Evolutionary conservation across 1,140 invertebrate species (phyloP).

Genomic region (Musca vetustissima): DNA sequence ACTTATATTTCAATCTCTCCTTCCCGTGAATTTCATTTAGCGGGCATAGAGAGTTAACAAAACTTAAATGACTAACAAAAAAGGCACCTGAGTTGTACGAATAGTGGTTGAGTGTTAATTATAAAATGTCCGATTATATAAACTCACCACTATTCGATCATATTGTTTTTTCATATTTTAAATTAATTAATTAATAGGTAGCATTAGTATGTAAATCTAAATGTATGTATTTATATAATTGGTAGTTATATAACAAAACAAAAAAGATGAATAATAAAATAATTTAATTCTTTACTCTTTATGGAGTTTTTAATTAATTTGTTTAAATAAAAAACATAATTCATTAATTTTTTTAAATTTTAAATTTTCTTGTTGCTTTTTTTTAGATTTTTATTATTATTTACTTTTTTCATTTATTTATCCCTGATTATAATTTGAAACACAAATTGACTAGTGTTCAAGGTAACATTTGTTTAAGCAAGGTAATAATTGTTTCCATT

Average conservation of each 20-base stretch:
- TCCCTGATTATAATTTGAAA: conserved; percentile 22
- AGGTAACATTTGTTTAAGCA: conserved; percentile 21
- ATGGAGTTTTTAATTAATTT: neutral
- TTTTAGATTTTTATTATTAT: too few species aligned
- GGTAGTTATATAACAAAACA: neutral
- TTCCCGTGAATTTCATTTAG: too few species aligned
- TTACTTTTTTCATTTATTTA: neutral
- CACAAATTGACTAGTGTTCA: conserved; percentile 24
- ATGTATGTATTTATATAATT: neutral
- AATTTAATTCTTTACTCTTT: too few species aligned
- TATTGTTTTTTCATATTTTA: neutral
- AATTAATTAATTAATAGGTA: neutral
- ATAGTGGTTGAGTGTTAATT: conserved; percentile 8
- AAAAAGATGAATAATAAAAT: too few species aligned
- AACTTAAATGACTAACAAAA: conserved; percentile 48
- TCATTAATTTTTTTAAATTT: too few species aligned
- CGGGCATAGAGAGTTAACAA: conserved; percentile 33
- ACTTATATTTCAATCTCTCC: conserved; percentile 12
- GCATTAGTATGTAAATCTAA: neutral
- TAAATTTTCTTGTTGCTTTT: too few species aligned
- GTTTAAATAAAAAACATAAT: neutral
- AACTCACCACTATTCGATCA: neutral
- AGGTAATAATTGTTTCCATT: conserved; percentile 4
- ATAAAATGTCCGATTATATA: neutral
- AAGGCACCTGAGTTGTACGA: conserved; percentile 48